These are phyloP conservation scores for Takifugu ocellatus DNA, from an alignment of 2,797 vertebrate species.

Conservation along the genomic window DNA sequence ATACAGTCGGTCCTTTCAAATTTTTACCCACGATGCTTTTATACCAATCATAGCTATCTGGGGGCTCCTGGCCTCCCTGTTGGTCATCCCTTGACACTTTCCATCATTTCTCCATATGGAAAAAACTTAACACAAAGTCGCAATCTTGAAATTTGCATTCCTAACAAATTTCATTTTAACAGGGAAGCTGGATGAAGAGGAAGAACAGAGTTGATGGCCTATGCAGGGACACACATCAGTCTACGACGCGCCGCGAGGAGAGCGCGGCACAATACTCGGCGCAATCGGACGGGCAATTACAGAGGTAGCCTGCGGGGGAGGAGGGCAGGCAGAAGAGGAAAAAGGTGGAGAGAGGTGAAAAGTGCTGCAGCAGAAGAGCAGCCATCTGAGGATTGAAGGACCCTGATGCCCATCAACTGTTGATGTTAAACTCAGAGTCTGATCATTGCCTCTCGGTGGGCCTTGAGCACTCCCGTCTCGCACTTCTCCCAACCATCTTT, in stretches of 20 bases:
- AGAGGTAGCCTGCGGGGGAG: slow-evolving; percentile 40
- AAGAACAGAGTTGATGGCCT: too few species aligned
- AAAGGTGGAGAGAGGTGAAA: slow-evolving; percentile 36
- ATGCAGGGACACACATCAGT: slow-evolving; percentile 2
- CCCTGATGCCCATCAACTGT: slow-evolving; percentile 43
- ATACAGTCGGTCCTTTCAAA: background rate
- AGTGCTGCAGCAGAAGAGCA: slow-evolving; percentile 22
- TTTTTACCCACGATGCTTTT: background rate
- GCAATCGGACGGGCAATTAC: slow-evolving; percentile 51
- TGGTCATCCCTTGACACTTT: too few species aligned
- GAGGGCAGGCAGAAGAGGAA: slow-evolving; percentile 17
- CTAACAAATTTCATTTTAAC: too few species aligned
- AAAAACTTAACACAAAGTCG: too few species aligned
- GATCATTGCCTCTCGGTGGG: slow-evolving; percentile 50
- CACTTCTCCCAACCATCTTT: slow-evolving; percentile 15
- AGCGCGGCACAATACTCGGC: slow-evolving; percentile 15
- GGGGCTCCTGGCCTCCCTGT: too few species aligned
- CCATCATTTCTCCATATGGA: too few species aligned
- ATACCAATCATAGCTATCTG: background rate
- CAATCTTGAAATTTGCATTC: too few species aligned
- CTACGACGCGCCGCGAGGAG: background rate
- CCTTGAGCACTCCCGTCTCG: slow-evolving; percentile 12
- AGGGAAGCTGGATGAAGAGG: too few species aligned
- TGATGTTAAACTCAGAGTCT: slow-evolving; percentile 58
- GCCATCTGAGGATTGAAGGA: slow-evolving; percentile 37